Conservation (phyloP, 2,888 invertebrate species). For the Ecdyonurus torrentis region DNA sequence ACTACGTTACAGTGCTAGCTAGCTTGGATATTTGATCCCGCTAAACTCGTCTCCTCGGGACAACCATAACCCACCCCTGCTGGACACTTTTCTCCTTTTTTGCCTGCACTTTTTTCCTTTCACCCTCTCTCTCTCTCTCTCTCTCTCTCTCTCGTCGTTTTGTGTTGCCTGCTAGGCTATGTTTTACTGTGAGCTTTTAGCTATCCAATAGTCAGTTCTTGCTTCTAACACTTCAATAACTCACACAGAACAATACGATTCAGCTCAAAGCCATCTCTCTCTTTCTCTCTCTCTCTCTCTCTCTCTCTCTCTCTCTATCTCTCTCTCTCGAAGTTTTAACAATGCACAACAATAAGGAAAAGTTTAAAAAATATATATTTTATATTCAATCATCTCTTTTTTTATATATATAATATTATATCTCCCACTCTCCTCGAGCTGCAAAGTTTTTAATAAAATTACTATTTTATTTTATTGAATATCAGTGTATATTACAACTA, state of each 20-base stretch:
- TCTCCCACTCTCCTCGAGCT: no score
- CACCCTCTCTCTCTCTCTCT: conserved; percentile 1
- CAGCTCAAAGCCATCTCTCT: conserved; percentile 1
- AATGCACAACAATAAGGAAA: not conserved
- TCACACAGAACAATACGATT: not conserved
- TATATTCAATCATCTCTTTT: no score
- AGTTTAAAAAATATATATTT: not conserved
- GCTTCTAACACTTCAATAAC: not conserved
- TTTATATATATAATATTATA: no score
- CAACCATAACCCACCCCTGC: not conserved
- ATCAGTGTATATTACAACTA: no score
- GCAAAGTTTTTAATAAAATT: no score
- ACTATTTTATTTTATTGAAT: no score
- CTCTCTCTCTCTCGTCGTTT: conserved; percentile 2
- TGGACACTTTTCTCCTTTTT: not conserved
- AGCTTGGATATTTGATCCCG: not conserved
- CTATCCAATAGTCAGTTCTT: not conserved
- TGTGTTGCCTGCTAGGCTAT: not conserved
- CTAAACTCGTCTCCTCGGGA: not conserved
- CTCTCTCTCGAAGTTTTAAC: conserved; percentile 4
- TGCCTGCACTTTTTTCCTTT: not conserved
- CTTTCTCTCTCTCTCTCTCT: not conserved
- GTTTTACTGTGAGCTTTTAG: no score
- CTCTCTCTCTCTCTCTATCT: conserved; percentile 8
- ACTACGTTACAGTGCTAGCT: not conserved